Evolutionary conservation across 2,113 vertebrate species (phyloP).

Genomic region (Fukomys damarensis): DNA sequence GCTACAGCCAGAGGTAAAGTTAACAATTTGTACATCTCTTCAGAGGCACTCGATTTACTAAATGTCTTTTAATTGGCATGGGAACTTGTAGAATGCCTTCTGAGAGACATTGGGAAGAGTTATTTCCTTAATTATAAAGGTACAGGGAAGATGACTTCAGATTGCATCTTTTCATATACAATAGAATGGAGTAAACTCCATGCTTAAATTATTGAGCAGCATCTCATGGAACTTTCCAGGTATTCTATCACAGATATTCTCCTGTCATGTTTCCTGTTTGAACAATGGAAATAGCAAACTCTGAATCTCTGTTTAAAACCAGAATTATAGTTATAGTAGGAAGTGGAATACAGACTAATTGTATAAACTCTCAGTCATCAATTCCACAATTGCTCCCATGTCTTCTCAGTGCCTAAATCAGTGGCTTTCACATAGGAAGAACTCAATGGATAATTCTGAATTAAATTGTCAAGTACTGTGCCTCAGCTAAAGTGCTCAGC

Average conservation of each 20-base stretch:
- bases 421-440: background rate
- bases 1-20: conserved; percentile 64
- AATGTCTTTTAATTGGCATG: conserved; percentile 70
- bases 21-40: conserved; percentile 65
- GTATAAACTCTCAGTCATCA: background rate
- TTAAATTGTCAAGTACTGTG: background rate
- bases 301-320: background rate
- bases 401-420: background rate
- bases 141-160: background rate
- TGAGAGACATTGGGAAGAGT: background rate
- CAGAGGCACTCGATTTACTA: conserved; percentile 48
- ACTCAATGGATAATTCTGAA: background rate
- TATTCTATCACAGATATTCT: background rate
- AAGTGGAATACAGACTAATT: background rate
- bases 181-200: background rate
- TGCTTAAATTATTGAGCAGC: background rate
- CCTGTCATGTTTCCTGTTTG: background rate
- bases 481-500: background rate
- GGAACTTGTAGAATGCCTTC: background rate
- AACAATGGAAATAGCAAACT: background rate
- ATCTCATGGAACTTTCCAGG: background rate
- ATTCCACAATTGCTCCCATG: too few relatives aligned
- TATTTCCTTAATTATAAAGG: conserved; percentile 48
- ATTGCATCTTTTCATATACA: background rate
- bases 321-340: background rate